Base-by-base conservation (phyloP, 2,797 vertebrate genomes). In the Gorsachius magnificus region DNA sequence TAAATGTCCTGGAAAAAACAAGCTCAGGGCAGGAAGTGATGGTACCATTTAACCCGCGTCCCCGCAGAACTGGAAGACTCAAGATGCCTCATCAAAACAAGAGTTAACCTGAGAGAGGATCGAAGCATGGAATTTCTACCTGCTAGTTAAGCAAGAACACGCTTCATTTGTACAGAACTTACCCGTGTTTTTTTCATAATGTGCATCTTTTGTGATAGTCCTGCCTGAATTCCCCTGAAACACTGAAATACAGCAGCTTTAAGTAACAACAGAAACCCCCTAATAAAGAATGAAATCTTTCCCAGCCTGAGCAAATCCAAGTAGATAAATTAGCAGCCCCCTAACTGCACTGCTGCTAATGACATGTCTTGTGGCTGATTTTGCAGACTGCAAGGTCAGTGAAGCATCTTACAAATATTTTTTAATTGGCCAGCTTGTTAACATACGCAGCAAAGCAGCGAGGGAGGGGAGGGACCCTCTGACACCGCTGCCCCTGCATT, bases 351-450 rank as follows among this genome's bases (percentile, higher is more conserved):
- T 75, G 75, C 63, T 63, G 46, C 70, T 95, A 96, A 96, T 85
- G 70, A 95, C 88, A 33, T 43, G 68, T 80, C 89, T 94, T 0
- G 1, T 76, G 75, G 89, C 68, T 93, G 84, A 77, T 97, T 96
- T 83, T 91, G 78, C 4, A 10, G 64, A 84, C 56, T 90, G 91
- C 38, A 41, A 90, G 92, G 91, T 94, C 94, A 91, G 66, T 56
- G 70, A 95, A 94, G 93, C 91, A 95, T 93, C 85, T 92, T 93
- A 88, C 87, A 96, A 97, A 95, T 76, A 90, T 66, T 74, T 95
- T 96, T 96, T 96, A 97, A 97, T 96, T 97, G 96, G 90, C 70
- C 65, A 80, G 82, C 92, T 94, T 89, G 79, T 95, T 96, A 96
- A 93, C 71, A 91, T 85, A 85, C 8, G 10, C 70, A 66, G 84